Evolutionary conservation across 1,140 invertebrate species (phyloP), one percentile per base, ranked within the genome.

Genomic region (Lanistes nyassanus): DNA sequence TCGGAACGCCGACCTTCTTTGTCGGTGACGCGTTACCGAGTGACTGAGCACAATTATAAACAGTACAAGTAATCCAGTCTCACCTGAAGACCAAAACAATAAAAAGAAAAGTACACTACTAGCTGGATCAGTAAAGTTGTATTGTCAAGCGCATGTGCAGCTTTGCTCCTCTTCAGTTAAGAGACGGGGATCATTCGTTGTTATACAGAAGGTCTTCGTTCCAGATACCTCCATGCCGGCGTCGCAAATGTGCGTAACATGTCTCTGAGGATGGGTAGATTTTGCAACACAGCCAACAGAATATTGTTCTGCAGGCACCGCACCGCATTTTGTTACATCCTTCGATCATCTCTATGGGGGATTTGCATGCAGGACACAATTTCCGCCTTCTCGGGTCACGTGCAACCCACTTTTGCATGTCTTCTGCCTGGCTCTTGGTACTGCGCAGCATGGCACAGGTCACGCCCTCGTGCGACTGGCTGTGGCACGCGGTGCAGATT

Each of bases 261-360:
- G 53, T 16, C 0, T n/a, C 0, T 6, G 56, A 65, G 23, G 51
- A 53, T 2, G 16, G 21, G 69, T 79, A 84, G 42, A 55, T 37
- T 34, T 76, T 29, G 47, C 80, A 29, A 51, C 85, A 86, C 19
- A 80, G 37, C 85, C 85, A 86, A 60, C 85, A 86, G 34, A 86
- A 84, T 66, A 81, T 74, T 0, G 47, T 55, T 3, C 62, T 56
- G 78, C 83, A 86, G 9, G 58, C 62, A 26, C 21, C 56, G 67
- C 84, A 86, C 21, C 66, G 26, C 79, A 86, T 80, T 39, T 81
- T 80, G 47, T 86, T 78, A 64, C 85, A 86, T 7, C 85, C 85
- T 60, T 58, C 73, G 42, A 29, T 75, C 67, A 85, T 86, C 68
- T 86, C 81, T 53, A 86, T 83, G 21, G 79, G 79, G 13, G 51